Conservation (phyloP, 2,113 vertebrate species). For the Perca flavescens region DNA sequence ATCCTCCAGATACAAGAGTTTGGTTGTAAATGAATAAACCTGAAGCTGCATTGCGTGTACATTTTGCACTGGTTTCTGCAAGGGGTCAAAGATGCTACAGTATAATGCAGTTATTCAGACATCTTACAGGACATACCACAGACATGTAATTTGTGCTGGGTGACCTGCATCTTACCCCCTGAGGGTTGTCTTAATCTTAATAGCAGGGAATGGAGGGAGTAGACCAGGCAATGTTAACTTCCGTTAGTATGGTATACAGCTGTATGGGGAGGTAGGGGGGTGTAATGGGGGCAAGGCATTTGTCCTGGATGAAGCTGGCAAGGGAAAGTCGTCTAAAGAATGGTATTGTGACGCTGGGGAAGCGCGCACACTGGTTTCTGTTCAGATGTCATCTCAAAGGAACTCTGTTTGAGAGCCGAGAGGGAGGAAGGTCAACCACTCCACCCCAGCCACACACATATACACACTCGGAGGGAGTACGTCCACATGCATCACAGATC, state of each 20-base stretch:
- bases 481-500: conserved; percentile 52
- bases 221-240: conserved; percentile 67
- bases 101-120: conserved; percentile 45
- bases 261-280: conserved; percentile 36
- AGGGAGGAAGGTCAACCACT: conserved; percentile 68
- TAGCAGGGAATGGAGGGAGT: conserved; percentile 66
- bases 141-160: conserved; percentile 69
- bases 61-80: neutral
- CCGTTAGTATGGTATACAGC: conserved; percentile 70
- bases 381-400: conserved; percentile 79
- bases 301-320: conserved; percentile 48
- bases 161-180: conserved; percentile 67
- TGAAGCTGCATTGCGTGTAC: neutral
- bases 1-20: conserved; percentile 20
- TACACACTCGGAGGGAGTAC: conserved; percentile 22
- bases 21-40: conserved; percentile 12
- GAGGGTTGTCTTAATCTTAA: conserved; percentile 76
- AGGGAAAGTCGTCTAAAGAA: conserved; percentile 45
- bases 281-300: conserved; percentile 33
- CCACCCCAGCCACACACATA: conserved; percentile 24
- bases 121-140: conserved; percentile 68
- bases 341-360: conserved; percentile 23
- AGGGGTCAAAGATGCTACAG: neutral
- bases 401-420: conserved; percentile 68
- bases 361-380: conserved; percentile 71